Evolutionary conservation across 2,113 vertebrate species (phyloP), one percentile per base, ranked within the genome.

Genomic region (Bombycilla garrulus): DNA sequence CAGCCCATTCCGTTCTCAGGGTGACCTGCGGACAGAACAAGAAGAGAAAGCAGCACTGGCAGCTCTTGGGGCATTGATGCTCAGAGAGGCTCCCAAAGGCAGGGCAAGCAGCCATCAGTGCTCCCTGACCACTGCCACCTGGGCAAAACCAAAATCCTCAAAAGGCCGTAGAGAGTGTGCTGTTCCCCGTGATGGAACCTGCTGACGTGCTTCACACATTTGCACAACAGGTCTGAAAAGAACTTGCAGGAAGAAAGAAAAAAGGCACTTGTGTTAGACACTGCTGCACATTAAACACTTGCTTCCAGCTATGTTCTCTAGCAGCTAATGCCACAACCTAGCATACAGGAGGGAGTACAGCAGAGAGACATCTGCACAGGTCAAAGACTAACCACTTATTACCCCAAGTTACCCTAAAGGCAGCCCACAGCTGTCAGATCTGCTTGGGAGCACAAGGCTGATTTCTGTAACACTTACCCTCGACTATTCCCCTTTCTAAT

Each of bases 161-260:
- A 57, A 81, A 70, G 24, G 29, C 54, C 9, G 11, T 17, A 22
- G 18, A 47, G 72, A n/a, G 1, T 10, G 31, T 47, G 40, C 35
- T 54, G 22, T 24, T 33, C 12, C 22, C 38, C 17, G 4, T 4
- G 3, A 26, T 20, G n/a, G 60, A 70, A 70, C 25, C 28, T 47
- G 4, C 8, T 40, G 15, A 28, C 1, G 0, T 24, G 16, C 25
- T 71, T 36, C 10, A 58, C 12, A 7, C 7, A 1, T 60, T 35
- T 58, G 35, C 44, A 60, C 79, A 76, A 76, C 8, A 17, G 42
- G 10, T 11, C 60, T 78, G 74, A 38, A 81, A 57, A 89, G 24
- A 80, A 54, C 50, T 48, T 25, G 42, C 16, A 48, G 42, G 70
- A 61, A 13, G 24, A n/a, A 51, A 85, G 23, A 4, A n/a, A 72